A percentile compares a stretch with the other conserved stretches of the same genome.
Conservation (phyloP, 2,113 vertebrate genomes). For the Ceyx margarethae region DNA sequence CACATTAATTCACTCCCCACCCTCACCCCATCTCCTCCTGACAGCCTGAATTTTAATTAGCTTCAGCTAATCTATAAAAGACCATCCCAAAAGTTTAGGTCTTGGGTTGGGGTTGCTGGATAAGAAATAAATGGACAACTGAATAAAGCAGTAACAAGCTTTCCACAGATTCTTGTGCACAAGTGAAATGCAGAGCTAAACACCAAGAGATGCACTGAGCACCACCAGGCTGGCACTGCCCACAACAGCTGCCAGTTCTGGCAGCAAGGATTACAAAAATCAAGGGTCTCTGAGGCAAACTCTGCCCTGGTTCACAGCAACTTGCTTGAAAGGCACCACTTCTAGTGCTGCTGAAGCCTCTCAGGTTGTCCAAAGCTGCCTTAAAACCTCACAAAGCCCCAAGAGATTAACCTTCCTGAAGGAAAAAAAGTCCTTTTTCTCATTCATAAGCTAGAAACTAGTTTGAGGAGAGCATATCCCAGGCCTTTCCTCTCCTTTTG, state of each 20-base stretch:
- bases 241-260: background rate
- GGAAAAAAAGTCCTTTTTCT: background rate
- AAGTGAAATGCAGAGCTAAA: background rate
- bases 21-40: accelerated
- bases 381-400: background rate
- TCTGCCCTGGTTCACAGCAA: background rate
- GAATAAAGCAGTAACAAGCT: background rate
- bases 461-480: background rate
- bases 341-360: background rate
- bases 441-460: background rate
- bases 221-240: background rate
- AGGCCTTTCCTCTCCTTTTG: background rate
- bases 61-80: background rate
- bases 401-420: background rate
- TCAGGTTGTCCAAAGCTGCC: background rate
- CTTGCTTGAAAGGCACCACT: background rate
- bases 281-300: background rate
- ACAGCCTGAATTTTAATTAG: background rate
- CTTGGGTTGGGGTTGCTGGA: background rate
- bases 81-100: background rate
- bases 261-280: background rate
- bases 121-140: background rate
- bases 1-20: background rate
- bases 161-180: background rate
- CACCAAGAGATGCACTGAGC: background rate